Conservation (phyloP, 2,113 vertebrate genomes). For the Vulpes lagopus region DNA sequence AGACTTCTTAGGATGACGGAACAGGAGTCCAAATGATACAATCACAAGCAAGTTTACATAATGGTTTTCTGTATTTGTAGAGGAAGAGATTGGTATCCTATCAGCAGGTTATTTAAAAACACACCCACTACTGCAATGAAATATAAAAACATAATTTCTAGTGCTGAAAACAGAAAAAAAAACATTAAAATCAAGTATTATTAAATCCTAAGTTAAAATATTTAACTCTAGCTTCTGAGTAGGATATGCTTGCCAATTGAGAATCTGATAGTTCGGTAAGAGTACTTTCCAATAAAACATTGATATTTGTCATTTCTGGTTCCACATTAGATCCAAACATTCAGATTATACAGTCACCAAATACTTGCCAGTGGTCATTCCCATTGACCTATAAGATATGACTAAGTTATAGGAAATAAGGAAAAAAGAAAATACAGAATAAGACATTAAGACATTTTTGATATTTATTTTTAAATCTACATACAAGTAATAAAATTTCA, state of each 20-base stretch:
- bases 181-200: background rate
- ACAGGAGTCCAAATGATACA: background rate
- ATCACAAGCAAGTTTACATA: background rate
- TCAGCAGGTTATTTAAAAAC: background rate
- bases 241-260: background rate
- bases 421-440: background rate
- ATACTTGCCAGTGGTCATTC: background rate
- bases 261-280: background rate
- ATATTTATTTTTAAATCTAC: background rate
- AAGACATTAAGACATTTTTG: background rate
- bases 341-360: background rate
- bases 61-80: background rate
- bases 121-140: background rate
- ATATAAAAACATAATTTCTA: constrained; percentile 10
- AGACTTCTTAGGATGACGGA: constrained; percentile 36
- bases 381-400: background rate
- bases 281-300: background rate
- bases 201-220: background rate
- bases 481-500: background rate
- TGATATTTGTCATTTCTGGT: background rate
- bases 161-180: background rate
- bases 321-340: background rate
- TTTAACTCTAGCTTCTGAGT: background rate
- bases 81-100: background rate
- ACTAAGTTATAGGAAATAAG: background rate